Conservation (phyloP, 2,113 vertebrate genomes). For the Ranitomeya imitator region DNA sequence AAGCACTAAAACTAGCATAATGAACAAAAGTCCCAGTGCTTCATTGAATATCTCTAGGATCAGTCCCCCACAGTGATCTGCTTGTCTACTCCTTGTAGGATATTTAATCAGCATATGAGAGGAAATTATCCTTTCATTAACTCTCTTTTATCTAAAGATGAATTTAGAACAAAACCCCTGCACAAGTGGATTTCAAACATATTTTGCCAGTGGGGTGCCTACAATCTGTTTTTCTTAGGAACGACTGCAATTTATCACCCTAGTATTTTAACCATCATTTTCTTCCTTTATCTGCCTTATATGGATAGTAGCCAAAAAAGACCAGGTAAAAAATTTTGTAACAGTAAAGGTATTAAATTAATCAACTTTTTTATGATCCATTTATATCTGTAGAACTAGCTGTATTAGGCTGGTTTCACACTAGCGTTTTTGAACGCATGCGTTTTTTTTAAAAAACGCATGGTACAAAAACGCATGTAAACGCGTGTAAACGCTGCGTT, state of each 20-base stretch:
- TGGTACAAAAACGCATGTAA: too few species aligned
- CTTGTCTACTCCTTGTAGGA: constrained; percentile 34
- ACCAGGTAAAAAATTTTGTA: neutral
- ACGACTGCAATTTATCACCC: constrained; percentile 3
- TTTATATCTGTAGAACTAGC: neutral
- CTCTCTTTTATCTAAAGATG: constrained; percentile 57
- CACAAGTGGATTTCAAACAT: constrained; percentile 54
- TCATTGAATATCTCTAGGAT: constrained; percentile 47
- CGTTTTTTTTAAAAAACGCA: too few species aligned
- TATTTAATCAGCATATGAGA: constrained; percentile 55
- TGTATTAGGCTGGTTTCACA: too few species aligned
- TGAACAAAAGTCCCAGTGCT: constrained; percentile 42
- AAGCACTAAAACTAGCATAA: constrained; percentile 5
- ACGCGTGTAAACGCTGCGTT: too few species aligned
- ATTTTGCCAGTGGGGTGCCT: constrained; percentile 18
- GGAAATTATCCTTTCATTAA: constrained; percentile 56
- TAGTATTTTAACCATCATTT: neutral
- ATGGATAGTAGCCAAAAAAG: neutral
- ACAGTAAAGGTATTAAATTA: neutral
- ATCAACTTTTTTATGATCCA: neutral
- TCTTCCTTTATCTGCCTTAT: neutral
- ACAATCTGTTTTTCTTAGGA: constrained; percentile 29
- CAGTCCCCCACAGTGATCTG: constrained; percentile 39
- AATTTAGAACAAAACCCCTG: constrained; percentile 42
- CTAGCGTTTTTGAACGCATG: too few species aligned